Conservation (phyloP, 2,888 invertebrate species). For the Drosophila cognata region DNA sequence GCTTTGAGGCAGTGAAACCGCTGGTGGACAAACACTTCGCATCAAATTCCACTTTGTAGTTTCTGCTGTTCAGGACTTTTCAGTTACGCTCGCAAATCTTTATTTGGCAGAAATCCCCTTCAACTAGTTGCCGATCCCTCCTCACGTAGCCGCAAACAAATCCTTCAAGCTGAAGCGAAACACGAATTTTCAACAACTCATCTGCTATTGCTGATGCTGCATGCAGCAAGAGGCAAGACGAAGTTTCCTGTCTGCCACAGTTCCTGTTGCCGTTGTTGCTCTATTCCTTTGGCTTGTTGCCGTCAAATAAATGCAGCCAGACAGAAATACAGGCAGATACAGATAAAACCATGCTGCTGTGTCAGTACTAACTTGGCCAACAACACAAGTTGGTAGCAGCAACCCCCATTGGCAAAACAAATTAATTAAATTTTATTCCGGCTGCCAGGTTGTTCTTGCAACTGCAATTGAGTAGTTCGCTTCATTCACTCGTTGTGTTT, state of each 20-base stretch:
- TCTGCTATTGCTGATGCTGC: constrained; percentile 18
- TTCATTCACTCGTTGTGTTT: constrained; percentile 26
- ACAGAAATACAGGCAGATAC: not conserved
- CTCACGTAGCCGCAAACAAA: constrained; percentile 18
- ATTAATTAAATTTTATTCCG: constrained; percentile 72
- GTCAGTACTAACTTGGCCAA: constrained; percentile 30
- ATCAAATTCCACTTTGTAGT: constrained; percentile 9
- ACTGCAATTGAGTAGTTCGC: constrained; percentile 66
- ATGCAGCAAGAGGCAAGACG: not conserved
- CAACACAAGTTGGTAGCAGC: constrained; percentile 14
- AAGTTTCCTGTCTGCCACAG: constrained; percentile 26
- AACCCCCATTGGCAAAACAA: constrained; percentile 43
- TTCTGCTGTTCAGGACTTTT: constrained; percentile 4
- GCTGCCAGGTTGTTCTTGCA: constrained; percentile 37
- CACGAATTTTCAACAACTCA: constrained; percentile 46
- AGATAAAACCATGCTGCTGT: constrained; percentile 13
- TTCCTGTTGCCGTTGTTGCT: constrained; percentile 5
- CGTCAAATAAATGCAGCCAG: constrained; percentile 38
- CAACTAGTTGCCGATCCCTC: not conserved
- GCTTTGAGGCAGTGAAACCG: not conserved
- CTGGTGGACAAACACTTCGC: constrained; percentile 14
- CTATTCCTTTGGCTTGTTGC: not conserved
- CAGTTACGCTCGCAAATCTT: constrained; percentile 25
- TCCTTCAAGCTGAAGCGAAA: constrained; percentile 35
- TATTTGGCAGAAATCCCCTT: constrained; percentile 20